Evolutionary conservation across 2,797 vertebrate species (phyloP).

Genomic region (Anguilla anguilla): DNA sequence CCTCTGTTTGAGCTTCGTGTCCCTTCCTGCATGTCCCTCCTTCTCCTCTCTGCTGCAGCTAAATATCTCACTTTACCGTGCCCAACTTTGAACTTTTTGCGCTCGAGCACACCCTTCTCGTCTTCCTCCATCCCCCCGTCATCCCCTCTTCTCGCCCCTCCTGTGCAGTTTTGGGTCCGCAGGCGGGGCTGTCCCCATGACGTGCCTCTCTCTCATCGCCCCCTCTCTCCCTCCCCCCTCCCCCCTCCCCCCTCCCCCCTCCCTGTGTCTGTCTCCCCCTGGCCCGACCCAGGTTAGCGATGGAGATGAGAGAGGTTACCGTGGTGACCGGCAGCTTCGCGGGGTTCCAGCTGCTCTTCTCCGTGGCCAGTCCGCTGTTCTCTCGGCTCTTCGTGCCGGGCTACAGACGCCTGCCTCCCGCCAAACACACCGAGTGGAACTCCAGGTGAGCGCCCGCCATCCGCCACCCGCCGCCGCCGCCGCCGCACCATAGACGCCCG

Average conservation of each 20-base stretch:
- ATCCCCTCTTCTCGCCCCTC: constrained; percentile 3
- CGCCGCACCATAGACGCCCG: no score
- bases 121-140: background rate
- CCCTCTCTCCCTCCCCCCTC: background rate
- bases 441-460: constrained; percentile 71
- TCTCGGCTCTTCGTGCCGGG: constrained; percentile 63
- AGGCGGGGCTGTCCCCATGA: constrained; percentile 15
- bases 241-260: no score
- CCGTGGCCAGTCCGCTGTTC: constrained; percentile 71
- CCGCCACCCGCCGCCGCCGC: background rate
- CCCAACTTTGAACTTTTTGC: constrained; percentile 16
- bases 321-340: constrained; percentile 79
- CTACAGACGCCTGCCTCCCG: constrained; percentile 64
- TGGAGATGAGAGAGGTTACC: constrained; percentile 78
- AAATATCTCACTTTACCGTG: background rate
- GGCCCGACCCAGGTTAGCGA: constrained; percentile 67
- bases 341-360: constrained; percentile 80
- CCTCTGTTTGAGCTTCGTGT: background rate
- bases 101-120: constrained; percentile 43
- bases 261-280: background rate
- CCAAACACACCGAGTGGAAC: constrained; percentile 28
- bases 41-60: background rate
- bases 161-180: no score
- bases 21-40: background rate
- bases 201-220: constrained; percentile 26